Evolutionary conservation across 2,797 vertebrate genomes (phyloP).

Genomic region (Picus viridis): DNA sequence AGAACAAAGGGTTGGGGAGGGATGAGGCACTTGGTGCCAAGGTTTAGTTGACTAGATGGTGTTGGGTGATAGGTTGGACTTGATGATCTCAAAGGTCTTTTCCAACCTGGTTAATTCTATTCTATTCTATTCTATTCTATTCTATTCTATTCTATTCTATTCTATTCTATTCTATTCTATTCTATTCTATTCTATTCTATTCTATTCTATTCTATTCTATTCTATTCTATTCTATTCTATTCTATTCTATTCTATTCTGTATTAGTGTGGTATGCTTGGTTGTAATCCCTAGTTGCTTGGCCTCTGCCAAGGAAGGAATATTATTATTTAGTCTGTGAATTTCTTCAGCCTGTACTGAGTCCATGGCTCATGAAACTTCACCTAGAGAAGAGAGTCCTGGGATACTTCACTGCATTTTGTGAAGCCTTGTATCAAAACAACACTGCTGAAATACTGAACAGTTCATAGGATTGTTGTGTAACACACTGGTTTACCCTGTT

Average conservation of each 20-base stretch:
- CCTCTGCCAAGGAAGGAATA: background rate
- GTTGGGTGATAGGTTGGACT: too few relatives aligned
- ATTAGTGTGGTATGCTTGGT: background rate
- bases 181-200: too few relatives aligned
- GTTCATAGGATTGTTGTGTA: background rate
- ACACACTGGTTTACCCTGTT: background rate
- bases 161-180: too few relatives aligned
- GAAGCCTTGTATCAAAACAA: background rate
- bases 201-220: too few relatives aligned
- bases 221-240: too few relatives aligned
- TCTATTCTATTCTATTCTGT: too few relatives aligned
- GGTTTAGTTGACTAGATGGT: too few relatives aligned
- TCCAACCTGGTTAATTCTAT: too few relatives aligned
- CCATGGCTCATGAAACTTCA: background rate
- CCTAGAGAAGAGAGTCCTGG: background rate
- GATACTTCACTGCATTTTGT: background rate
- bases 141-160: too few relatives aligned
- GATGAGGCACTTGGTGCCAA: too few relatives aligned
- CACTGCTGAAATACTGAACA: background rate
- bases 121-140: too few relatives aligned
- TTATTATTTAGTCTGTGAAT: background rate
- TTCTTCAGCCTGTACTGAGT: background rate
- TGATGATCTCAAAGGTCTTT: too few relatives aligned
- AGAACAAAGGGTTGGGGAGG: background rate
- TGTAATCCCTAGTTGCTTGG: background rate